Conservation (phyloP, 92 coral and sea anemone species). For the Anthopleura xanthogrammica region DNA sequence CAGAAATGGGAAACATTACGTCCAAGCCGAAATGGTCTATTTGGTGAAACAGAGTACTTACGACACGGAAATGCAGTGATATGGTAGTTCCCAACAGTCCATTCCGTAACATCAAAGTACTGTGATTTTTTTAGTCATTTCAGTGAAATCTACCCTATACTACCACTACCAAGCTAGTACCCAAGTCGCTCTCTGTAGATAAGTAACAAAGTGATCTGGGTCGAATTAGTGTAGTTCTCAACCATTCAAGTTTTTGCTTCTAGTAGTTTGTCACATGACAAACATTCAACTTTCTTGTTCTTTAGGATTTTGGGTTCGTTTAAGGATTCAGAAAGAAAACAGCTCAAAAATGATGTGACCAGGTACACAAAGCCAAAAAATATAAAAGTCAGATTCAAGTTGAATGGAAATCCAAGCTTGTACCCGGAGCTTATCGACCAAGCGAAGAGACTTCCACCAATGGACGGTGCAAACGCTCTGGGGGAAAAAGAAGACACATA, state of each 20-base stretch:
- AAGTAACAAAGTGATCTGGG: neutral
- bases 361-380: conserved; percentile 52
- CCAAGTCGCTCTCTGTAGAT: neutral
- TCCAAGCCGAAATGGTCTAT: too few species aligned
- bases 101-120: too few species aligned
- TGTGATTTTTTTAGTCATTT: too few species aligned
- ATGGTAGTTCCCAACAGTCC: too few species aligned
- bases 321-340: conserved; percentile 32
- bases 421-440: conserved; percentile 86
- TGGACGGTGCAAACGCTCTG: conserved; percentile 69
- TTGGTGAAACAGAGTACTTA: too few species aligned
- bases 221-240: neutral
- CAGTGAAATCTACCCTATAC: too few species aligned
- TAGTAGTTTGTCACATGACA: conserved; percentile 14
- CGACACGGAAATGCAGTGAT: too few species aligned
- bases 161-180: neutral
- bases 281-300: too few species aligned
- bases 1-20: too few species aligned
- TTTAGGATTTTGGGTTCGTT: conserved; percentile 4
- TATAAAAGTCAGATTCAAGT: conserved; percentile 64
- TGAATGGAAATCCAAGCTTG: conserved; percentile 77
- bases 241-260: conserved; percentile 9
- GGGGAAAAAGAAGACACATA: neutral
- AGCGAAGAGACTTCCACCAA: conserved; percentile 77
- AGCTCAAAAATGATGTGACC: conserved; percentile 46